These are phyloP conservation scores for Thermophis baileyi DNA, from an alignment of 2,113 vertebrate species.

Conservation along the genomic window DNA sequence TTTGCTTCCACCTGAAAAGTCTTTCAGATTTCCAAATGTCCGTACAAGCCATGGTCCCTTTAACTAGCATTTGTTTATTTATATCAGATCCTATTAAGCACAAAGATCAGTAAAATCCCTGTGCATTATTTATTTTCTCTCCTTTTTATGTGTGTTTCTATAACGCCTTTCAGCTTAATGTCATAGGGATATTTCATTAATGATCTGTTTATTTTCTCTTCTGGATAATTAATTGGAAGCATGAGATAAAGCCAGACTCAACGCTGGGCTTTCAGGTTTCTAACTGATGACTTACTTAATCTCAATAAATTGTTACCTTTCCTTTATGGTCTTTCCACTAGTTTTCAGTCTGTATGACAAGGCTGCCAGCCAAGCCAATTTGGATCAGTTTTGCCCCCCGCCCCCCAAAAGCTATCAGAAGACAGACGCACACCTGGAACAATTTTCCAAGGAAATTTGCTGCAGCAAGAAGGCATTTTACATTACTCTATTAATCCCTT, in stretches of 20 bases:
- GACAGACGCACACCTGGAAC: conserved; percentile 28
- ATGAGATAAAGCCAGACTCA: conserved; percentile 55
- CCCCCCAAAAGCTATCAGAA: conserved; percentile 48
- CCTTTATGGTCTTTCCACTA: conserved; percentile 48
- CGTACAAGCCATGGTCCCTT: neutral
- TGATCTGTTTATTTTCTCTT: conserved; percentile 56
- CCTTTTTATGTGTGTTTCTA: conserved; percentile 36
- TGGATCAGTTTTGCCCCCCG: conserved; percentile 57
- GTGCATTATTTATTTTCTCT: neutral
- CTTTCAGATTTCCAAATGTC: neutral
- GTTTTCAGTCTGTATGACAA: conserved; percentile 45
- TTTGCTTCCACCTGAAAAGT: neutral
- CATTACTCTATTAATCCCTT: conserved; percentile 27
- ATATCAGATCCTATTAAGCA: conserved; percentile 4
- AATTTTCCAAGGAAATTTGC: conserved; percentile 55
- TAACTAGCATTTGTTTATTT: neutral
- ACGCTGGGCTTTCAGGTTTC: conserved; percentile 13
- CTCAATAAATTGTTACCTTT: conserved; percentile 54
- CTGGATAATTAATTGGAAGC: conserved; percentile 65
- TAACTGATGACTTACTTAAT: conserved; percentile 37
- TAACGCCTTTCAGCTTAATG: conserved; percentile 59
- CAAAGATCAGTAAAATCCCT: conserved; percentile 5
- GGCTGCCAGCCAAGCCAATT: conserved; percentile 50
- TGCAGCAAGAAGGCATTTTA: conserved; percentile 39
- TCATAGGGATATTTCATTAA: conserved; percentile 67